Evolutionary conservation across 2,113 vertebrate species (phyloP), one percentile per base, ranked within the genome.

Genomic region (Lethenteron reissneri): DNA sequence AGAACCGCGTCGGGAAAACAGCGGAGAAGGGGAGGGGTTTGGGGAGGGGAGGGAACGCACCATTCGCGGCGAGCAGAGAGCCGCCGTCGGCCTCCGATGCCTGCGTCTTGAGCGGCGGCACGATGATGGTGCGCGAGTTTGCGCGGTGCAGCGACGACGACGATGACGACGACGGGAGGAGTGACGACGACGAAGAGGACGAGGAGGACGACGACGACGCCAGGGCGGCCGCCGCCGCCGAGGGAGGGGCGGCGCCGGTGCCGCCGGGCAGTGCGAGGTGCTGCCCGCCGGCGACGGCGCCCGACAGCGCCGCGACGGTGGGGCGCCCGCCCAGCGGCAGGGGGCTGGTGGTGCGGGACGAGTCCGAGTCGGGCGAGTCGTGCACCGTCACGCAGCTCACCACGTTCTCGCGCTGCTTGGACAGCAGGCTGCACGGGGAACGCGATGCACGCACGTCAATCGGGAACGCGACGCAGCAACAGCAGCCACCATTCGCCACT

Each of bases 341-440:
- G 56, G 94, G 92, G 78, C 92, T 96, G 83, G 85, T 89, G 86
- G 86, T 86, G 81, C 86, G 88, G 76, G 90, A 97, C 21, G 91
- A 92, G 77, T 95, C 86, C 0, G 90, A 97, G 79, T 89, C 86
- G 1, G 91, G 94, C 1, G 94, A 99, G 79, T 97, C 92, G 2
- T 97, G 90, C 77, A 99, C 94, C 0, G 94, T 99, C 78, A 97
- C 92, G 2, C 94, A 99, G 81, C 94, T 99, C 82, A 99, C 97
- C 78, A 99, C 90, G 2, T 97, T 97, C 81, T 96, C 96, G 75
- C 92, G 86, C 76, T 95, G 92, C 79, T 99, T 97, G 75, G 88
- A 89, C 75, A 88, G 82, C 11, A 85, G 86, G 82, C 89, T 95
- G 81, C 1, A 77, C 78, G 79, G 2, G 70, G 19, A 76, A 41